Conservation (phyloP, 1,140 invertebrate species). For the Drosophila pachea region DNA sequence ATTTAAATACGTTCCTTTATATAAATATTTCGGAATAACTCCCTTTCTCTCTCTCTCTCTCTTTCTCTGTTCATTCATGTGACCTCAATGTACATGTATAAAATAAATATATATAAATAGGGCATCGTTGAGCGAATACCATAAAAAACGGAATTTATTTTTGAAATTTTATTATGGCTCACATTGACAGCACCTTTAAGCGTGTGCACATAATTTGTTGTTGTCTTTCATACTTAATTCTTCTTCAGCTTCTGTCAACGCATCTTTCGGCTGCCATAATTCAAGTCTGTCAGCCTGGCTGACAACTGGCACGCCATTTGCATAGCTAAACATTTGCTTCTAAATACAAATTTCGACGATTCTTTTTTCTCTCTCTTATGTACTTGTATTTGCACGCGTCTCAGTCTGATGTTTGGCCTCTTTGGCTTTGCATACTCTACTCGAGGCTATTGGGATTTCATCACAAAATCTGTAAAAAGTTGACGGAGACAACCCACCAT, state of each 20-base stretch:
- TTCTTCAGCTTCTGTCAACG: conserved; percentile 58
- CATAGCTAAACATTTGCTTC: conserved; percentile 74
- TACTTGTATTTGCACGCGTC: conserved; percentile 44
- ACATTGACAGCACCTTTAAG: conserved; percentile 71
- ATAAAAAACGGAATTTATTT: conserved; percentile 30
- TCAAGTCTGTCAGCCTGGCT: conserved; percentile 51
- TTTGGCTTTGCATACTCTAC: conserved; percentile 27
- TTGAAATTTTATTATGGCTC: conserved; percentile 49
- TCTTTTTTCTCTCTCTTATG: conserved; percentile 33
- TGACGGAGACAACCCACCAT: not conserved
- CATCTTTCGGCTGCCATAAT: conserved; percentile 73
- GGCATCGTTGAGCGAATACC: conserved; percentile 2
- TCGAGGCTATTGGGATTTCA: not conserved
- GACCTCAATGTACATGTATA: not conserved
- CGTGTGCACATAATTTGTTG: conserved; percentile 31
- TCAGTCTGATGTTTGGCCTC: conserved; percentile 20
- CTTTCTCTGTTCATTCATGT: too few species aligned
- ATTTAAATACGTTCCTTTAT: too few species aligned
- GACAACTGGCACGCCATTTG: conserved; percentile 65
- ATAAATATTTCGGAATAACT: too few species aligned
- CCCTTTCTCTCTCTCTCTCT: too few species aligned
- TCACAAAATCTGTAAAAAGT: not conserved
- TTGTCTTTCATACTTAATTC: conserved; percentile 37
- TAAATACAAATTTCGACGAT: conserved; percentile 61
- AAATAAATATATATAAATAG: conserved; percentile 8